Conservation (phyloP, 2,797 vertebrate genomes). For the Halcyon smyrnensis region DNA sequence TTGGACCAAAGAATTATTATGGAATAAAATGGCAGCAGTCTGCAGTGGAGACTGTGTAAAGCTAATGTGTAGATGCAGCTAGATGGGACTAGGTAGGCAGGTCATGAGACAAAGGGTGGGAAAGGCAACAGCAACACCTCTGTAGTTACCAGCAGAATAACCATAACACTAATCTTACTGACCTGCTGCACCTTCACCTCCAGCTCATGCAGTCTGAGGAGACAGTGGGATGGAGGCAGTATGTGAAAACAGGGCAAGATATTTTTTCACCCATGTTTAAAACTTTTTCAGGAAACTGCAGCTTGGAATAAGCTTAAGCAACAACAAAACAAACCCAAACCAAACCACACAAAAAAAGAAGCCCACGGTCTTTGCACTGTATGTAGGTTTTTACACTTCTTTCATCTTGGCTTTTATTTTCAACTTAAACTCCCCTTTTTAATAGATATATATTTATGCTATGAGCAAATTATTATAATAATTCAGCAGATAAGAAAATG, state of each 20-base stretch:
- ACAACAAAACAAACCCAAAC: too few species aligned
- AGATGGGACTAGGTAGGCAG: not conserved
- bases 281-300: not conserved
- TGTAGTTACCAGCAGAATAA: not conserved
- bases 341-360: too few species aligned
- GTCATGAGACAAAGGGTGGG: not conserved
- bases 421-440: accelerated
- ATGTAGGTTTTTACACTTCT: not conserved
- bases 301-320: not conserved
- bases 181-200: not conserved
- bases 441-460: not conserved
- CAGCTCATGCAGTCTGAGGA: not conserved
- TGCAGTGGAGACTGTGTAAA: not conserved
- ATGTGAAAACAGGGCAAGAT: not conserved
- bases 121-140: not conserved
- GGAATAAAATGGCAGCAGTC: not conserved
- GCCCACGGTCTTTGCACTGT: not conserved
- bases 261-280: not conserved
- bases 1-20: not conserved
- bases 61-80: not conserved
- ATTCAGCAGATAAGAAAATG: not conserved
- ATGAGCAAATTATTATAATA: not conserved
- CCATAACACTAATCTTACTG: not conserved
- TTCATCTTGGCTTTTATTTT: not conserved
- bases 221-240: not conserved